Percentiles rank a stretch among this genome's conserved stretches.
phyloP scores from a whole-genome alignment of 2,888 invertebrate genomes.

The Polymixis lichenea region DNA sequence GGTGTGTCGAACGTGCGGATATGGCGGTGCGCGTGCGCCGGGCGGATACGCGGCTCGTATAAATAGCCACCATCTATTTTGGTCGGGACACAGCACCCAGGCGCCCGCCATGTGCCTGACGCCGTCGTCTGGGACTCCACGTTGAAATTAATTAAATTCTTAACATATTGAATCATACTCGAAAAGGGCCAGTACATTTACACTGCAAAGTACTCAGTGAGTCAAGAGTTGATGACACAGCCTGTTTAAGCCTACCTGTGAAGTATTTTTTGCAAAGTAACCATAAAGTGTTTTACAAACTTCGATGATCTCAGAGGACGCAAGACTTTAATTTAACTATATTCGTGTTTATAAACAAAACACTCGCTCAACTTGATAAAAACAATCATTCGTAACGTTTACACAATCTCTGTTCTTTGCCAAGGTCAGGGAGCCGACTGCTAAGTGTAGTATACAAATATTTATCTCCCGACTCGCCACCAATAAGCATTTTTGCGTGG shows the following conservation, averaged over 20 bases:
- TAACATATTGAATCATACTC: constrained; percentile 77
- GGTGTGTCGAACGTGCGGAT: constrained; percentile 72
- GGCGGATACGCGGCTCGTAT: constrained; percentile 87
- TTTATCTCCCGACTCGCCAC: constrained; percentile 87
- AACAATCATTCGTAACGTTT: constrained; percentile 54
- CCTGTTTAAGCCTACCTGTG: not conserved
- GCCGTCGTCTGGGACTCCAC: constrained; percentile 81
- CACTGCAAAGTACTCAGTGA: constrained; percentile 36
- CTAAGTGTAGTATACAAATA: constrained; percentile 84
- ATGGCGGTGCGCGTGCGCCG: constrained; percentile 82
- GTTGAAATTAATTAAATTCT: constrained; percentile 85
- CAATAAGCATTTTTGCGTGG: constrained; percentile 85
- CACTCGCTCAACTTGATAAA: constrained; percentile 27
- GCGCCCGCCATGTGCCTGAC: constrained; percentile 86
- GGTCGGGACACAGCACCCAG: constrained; percentile 83
- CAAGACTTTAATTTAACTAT: constrained; percentile 3
- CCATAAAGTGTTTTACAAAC: not conserved
- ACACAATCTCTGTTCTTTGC: constrained; percentile 61
- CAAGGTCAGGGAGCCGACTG: constrained; percentile 80
- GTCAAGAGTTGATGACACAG: constrained; percentile 40
- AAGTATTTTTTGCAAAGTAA: constrained; percentile 5
- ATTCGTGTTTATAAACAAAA: constrained; percentile 49
- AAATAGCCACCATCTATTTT: constrained; percentile 88
- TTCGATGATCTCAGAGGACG: constrained; percentile 40
- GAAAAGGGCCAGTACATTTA: constrained; percentile 63